phyloP scores from a whole-genome alignment of 2,888 invertebrate species.

The Drosophila differens region DNA sequence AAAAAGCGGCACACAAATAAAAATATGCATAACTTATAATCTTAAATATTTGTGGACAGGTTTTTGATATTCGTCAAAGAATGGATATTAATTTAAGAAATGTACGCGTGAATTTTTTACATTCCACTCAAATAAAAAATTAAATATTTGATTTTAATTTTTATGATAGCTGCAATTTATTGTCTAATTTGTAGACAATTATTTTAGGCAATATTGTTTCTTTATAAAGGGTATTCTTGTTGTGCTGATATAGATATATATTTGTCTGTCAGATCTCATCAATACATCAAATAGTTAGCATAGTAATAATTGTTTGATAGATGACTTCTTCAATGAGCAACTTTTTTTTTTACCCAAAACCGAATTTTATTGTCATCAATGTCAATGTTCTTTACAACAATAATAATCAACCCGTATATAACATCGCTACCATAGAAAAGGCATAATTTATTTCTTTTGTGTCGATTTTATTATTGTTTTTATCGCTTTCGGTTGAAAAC shows the following conservation, averaged over 20 bases:
- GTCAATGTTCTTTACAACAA: background rate
- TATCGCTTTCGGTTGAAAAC: slow-evolving; percentile 30
- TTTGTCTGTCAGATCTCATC: background rate
- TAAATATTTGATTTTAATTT: slow-evolving; percentile 38
- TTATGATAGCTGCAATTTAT: slow-evolving; percentile 30
- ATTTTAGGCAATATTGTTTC: background rate
- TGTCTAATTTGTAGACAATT: slow-evolving; percentile 19
- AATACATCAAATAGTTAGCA: background rate
- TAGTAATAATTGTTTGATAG: background rate
- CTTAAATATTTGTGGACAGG: slow-evolving; percentile 2
- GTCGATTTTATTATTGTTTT: slow-evolving; percentile 29
- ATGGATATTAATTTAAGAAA: slow-evolving; percentile 16
- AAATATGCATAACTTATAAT: slow-evolving; percentile 34
- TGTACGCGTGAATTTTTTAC: background rate
- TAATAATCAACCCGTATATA: background rate
- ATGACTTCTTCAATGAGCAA: background rate
- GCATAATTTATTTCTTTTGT: slow-evolving; percentile 3
- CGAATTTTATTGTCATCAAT: background rate
- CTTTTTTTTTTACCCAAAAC: background rate
- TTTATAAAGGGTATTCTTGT: background rate
- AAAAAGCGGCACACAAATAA: slow-evolving; percentile 11
- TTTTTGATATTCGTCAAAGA: slow-evolving; percentile 31
- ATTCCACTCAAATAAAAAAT: slow-evolving; percentile 9
- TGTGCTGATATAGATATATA: background rate
- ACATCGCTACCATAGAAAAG: background rate